Percentiles rank a stretch among this genome's conserved stretches.
These are phyloP conservation scores for Lampropteryx suffumata DNA, from an alignment of 2,888 invertebrate species.

Conservation along the genomic window DNA sequence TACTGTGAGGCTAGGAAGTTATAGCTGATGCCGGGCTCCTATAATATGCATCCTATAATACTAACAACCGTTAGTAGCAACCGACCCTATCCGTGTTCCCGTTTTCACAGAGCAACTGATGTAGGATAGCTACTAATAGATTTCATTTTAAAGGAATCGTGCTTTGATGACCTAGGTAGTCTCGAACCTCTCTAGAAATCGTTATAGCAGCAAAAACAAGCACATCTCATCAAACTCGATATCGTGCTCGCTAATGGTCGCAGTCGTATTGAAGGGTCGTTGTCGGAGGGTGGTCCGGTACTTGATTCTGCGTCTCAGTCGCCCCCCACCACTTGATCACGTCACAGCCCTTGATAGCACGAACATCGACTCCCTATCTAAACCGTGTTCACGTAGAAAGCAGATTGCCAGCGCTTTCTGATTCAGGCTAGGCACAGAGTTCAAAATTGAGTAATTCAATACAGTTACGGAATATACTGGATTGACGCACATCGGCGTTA, in stretches of 20 bases:
- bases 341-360: conserved; percentile 53
- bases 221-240: conserved; percentile 33
- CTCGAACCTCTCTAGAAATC: conserved; percentile 1
- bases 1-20: no score
- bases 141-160: no score
- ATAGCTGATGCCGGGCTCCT: no score
- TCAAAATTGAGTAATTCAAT: no score
- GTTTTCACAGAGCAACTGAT: no score
- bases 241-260: conserved; percentile 40
- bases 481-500: no score
- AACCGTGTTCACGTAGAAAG: conserved; percentile 5
- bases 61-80: no score
- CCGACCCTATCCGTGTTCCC: no score
- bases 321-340: conserved; percentile 68
- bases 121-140: no score
- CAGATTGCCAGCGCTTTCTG: neutral
- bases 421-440: neutral
- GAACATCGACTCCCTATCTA: conserved; percentile 19
- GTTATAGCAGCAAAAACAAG: conserved; percentile 13
- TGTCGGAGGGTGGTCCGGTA: conserved; percentile 52
- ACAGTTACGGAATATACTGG: no score
- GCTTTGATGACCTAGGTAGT: neutral
- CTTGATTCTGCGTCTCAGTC: conserved; percentile 33
- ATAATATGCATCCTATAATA: no score
- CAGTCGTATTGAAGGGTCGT: conserved; percentile 52